Evolutionary conservation across 2,888 invertebrate genomes (phyloP), one percentile per base, ranked within the genome.

Genomic region (Amorpha juglandis): DNA sequence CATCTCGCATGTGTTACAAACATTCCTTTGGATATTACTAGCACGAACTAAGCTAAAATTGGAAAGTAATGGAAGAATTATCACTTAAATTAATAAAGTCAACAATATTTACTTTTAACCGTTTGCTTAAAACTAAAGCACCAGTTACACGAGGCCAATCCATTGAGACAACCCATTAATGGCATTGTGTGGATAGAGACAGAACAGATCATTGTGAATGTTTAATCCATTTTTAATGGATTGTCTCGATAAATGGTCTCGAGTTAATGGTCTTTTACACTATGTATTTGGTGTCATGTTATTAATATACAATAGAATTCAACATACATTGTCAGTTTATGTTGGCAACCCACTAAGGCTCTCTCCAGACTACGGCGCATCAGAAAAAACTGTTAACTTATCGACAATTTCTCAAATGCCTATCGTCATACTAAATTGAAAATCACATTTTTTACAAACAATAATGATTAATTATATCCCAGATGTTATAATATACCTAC

Each of bases 41-140:
- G 16, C 47, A 47, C 52, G 67, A 69, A 74, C 78, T 81, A 80
- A 58, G 67, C 70, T 73, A 73, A 69, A 50, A 66, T 69, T 76
- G 75, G 75, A 79, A 82, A 83, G 77, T 70, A 76, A 67, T 82
- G 83, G 81, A 82, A 82, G 81, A 79, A 64, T 72, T 66, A 69
- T 64, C 52, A 42, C 62, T 62, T 58, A 58, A 55, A 64, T 47
- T 33, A 45, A n/a, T 16, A 47, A 48, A 52, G 50, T 42, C 21
- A 63, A 51, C 62, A 63, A 63, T 38, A 67, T 3, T 27, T n/a
- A 58, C 16, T 42, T 38, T 58, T 58, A 42, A 42, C 38, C 55
- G 35, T 63, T 14, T n/a, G 16, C 11, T 69, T 64, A 70, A n/a
- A n/a, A 38, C 50, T 58, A 68, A 52, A 66, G 27, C 27, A 27